Base-by-base conservation (phyloP, 2,113 vertebrate genomes). In the Polypterus bichir region DNA sequence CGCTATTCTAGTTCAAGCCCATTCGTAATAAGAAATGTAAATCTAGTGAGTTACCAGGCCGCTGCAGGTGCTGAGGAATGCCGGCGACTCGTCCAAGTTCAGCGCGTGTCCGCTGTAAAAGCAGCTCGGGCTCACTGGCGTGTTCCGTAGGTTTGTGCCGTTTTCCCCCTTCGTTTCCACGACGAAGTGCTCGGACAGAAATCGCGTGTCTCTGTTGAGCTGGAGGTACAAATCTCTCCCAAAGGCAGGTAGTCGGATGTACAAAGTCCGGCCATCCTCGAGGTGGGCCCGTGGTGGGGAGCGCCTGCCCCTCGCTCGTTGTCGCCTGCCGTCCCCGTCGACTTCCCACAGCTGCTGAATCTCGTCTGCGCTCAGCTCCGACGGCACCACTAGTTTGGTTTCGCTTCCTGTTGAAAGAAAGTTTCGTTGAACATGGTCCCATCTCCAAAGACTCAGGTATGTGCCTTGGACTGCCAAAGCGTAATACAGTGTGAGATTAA, bases 91-190 rank as follows among this genome's bases (percentile, higher is more conserved):
- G 0, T 78, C 88, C 64, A 85, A 86, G 79, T 92, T 91, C 46
- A 93, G 70, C 10, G 93, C 86, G 56, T 68, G 79, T 60, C 94
- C 94, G 0, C 90, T 88, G 83, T 93, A 98, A 74, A 94, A 93
- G 81, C 94, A 97, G 59, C 65, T 68, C 49, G 80, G 77, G 1
- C 79, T 63, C 7, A 46, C 53, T 56, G 73, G 79, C 44, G 74
- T 47, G 49, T 61, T 63, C 56, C 60, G 54, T 4, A 60, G 59
- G 60, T 57, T 61, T 47, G 53, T 79, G 6, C 67, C 63, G 5
- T 75, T 75, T 48, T 72, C 11, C 49, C 60, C 70, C 65, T 74
- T 81, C 76, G 94, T 89, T 77, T 95, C 91, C 5, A 86, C 81
- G 59, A 83, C 71, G 74, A 98, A 92, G 66, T 72, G 81, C 46